phyloP scores from a whole-genome alignment of 2,113 vertebrate species.

The Porphyrio hochstetteri region DNA sequence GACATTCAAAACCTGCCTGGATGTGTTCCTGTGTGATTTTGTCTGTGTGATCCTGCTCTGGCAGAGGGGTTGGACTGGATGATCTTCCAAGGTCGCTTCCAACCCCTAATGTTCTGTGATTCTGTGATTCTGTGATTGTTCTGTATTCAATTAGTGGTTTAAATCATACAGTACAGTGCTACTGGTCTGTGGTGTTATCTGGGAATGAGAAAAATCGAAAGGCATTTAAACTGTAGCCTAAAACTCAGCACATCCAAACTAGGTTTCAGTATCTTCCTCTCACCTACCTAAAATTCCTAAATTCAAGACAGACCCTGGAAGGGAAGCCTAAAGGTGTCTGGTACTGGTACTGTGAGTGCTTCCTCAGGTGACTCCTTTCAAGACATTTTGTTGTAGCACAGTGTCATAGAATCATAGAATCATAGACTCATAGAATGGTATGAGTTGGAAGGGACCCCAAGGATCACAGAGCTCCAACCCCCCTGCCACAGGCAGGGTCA shows the following conservation, averaged over 20 bases:
- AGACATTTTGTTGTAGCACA: neutral
- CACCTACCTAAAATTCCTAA: neutral
- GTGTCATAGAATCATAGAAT: too few relatives aligned
- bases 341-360: neutral
- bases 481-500: too few relatives aligned
- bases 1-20: too few relatives aligned
- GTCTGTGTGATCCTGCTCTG: too few relatives aligned
- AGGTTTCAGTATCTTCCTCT: neutral
- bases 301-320: neutral
- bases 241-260: neutral
- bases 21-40: too few relatives aligned
- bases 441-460: too few relatives aligned
- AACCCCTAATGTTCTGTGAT: too few relatives aligned
- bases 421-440: too few relatives aligned
- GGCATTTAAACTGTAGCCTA: neutral
- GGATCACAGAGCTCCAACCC: too few relatives aligned
- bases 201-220: neutral
- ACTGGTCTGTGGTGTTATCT: neutral
- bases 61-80: too few relatives aligned
- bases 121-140: neutral
- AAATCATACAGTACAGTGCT: neutral
- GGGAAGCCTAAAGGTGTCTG: neutral
- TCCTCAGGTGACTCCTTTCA: neutral
- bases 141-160: neutral
- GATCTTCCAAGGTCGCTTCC: too few relatives aligned